Evolutionary conservation across 2,797 vertebrate genomes (phyloP), one percentile per base, ranked within the genome.

Genomic region (Rhodeus uyekii): DNA sequence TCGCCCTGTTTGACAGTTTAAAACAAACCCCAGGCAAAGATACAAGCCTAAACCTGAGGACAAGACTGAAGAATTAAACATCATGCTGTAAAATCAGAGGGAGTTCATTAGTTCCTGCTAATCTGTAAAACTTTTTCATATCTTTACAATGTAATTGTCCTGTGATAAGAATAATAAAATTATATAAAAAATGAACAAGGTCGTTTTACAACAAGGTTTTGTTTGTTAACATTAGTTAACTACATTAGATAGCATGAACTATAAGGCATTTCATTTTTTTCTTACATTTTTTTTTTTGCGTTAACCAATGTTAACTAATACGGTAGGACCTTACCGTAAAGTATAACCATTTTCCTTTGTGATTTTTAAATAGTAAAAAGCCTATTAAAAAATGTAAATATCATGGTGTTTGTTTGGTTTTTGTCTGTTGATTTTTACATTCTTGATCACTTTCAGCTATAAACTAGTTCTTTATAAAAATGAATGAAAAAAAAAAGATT

Each of bases 11-110:
- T 71, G 48, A 78, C 55, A 61, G 42, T 42, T 72, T 0, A 1
- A 71, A 63, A 34, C 29, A 6, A 27, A 38, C 74, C 74, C 50
- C 7, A 44, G 42, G 55, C 75, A 44, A 71, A 63, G 48, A 24
- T 22, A 38, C 73, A 44, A 48, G 74, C 36, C 73, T 22, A 18
- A 76, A 39, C 63, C 44, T 75, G 69, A 61, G 39, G 32, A 39
- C 32, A n/a, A 36, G 60, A 27, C 42, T 50, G 63, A 22, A 29
- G 24, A 68, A 42, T 58, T 58, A 53, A 78, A 65, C 36, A 7
- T 1, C 9, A 19, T 19, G 42, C 39, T 19, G 67, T 44, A 69
- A 18, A 69, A 69, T 29, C 24, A 46, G 24, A 38, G 12, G 2
- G 19, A 5, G 19, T 36, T 4, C 8, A 48, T 22, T 24, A 18